Percentiles rank a stretch among this genome's conserved stretches.
Evolutionary conservation across 2,797 vertebrate genomes (phyloP).

Genomic region (Liparis tanakae): DNA sequence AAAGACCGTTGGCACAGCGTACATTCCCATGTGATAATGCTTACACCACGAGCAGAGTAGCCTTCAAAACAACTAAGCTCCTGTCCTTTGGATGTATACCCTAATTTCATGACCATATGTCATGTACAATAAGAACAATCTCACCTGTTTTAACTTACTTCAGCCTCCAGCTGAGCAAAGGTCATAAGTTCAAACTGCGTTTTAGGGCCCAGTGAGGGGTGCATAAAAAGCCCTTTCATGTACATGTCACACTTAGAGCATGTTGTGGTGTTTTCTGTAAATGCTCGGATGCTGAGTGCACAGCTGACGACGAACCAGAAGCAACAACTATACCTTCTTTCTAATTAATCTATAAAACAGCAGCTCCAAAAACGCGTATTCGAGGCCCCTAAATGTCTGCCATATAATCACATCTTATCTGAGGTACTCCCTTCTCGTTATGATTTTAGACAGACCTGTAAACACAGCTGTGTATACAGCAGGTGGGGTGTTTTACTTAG

Average conservation of each 20-base stretch:
- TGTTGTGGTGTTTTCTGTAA: slow-evolving; percentile 34
- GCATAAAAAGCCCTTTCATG: slow-evolving; percentile 49
- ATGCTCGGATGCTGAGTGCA: slow-evolving; percentile 17
- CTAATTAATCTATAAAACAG: slow-evolving; percentile 1
- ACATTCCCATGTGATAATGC: slow-evolving; percentile 58
- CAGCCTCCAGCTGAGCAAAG: slow-evolving; percentile 83
- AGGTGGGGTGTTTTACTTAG: slow-evolving; percentile 47
- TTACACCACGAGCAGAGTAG: slow-evolving; percentile 39
- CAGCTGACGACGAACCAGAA: slow-evolving; percentile 27
- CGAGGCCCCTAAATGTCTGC: background rate
- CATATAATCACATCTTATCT: slow-evolving; percentile 10
- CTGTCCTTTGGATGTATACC: slow-evolving; percentile 6
- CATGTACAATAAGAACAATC: slow-evolving; percentile 12
- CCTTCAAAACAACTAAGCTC: slow-evolving; percentile 8
- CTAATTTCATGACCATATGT: slow-evolving; percentile 26
- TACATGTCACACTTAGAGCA: slow-evolving; percentile 42
- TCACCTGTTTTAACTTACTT: slow-evolving; percentile 71
- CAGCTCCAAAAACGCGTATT: background rate
- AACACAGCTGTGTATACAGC: slow-evolving; percentile 36
- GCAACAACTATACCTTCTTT: slow-evolving; percentile 7
- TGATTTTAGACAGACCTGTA: slow-evolving; percentile 26
- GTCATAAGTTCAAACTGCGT: slow-evolving; percentile 88
- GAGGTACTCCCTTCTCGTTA: slow-evolving; percentile 5
- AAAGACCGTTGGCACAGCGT: slow-evolving; percentile 43
- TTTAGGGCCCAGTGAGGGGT: slow-evolving; percentile 34